Evolutionary conservation across 1,140 invertebrate genomes (phyloP), one percentile per base, ranked within the genome.

Genomic region (Pachypeltis micranthus): DNA sequence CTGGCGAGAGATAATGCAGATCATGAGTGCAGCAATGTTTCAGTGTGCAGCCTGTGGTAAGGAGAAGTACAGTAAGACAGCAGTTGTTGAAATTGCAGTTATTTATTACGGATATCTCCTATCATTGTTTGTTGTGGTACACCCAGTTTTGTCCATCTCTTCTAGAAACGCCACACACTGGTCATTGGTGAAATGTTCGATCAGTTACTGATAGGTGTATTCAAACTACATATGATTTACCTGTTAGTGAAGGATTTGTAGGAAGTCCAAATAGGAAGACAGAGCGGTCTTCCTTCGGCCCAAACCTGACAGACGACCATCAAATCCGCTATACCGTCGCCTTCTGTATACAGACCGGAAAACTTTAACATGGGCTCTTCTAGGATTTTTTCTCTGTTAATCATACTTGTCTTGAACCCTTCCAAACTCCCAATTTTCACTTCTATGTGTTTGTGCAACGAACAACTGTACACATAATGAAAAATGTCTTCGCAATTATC

Each of bases 371-470:
- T 84, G 0, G 93, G 92, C 73, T 97, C 87, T 54, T 84, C 78
- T 1, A 96, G 75, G 1, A 97, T 75, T 72, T 91, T 88, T 67
- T 93, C 87, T 80, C 91, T 93, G 68, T 90, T 87, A 1, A 90
- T 90, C 71, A 90, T 85, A 29, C 85, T 80, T 19, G 27, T 10
- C 67, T 87, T 81, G 70, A 88, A 86, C 0, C 95, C 94, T 80
- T 97, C 93, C 65, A 98, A 77, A n/a, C 92, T 94, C 23, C 93
- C 93, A 71, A 96, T 90, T 84, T 97, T 96, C 69, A 96, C 90
- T 79, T 91, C 85, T 61, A 96, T 81, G 74, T 85, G 87, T 61
- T 86, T 80, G 66, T 93, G 85, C 63, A 96, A 74, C 29, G 91
- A 91, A 63, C 90, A 95, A 78, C 92, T 96, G 72, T 95, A 93